Conservation (phyloP, 1,140 invertebrate species). For the Lepidurus arcticus region DNA sequence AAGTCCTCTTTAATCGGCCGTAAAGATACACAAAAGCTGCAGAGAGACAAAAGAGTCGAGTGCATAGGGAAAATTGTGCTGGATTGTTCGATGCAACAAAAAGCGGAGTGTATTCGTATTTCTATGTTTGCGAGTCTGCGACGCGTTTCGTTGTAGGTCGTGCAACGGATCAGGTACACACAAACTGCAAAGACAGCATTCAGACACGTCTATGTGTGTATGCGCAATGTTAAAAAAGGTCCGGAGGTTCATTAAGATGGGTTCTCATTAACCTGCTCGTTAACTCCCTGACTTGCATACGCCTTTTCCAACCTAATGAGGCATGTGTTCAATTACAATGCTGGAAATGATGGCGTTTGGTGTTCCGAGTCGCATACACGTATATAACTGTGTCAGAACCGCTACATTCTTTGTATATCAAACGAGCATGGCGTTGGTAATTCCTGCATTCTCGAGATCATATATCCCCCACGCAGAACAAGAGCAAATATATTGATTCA, state of each 20-base stretch:
- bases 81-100: no score
- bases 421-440: no score
- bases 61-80: neutral
- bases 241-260: conserved; percentile 4
- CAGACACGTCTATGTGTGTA: neutral
- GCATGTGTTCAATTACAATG: conserved; percentile 14
- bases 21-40: neutral
- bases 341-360: conserved; percentile 14
- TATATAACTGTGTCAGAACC: neutral
- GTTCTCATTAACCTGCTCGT: conserved; percentile 12
- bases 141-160: no score
- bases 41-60: neutral
- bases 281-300: conserved; percentile 18
- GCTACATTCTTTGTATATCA: no score
- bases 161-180: no score
- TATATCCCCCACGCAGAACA: no score
- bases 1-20: neutral
- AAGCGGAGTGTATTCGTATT: no score
- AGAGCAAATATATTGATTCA: no score
- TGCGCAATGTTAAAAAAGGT: neutral
- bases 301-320: conserved; percentile 17
- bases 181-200: neutral
- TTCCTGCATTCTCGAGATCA: no score
- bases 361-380: neutral
- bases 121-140: no score